phyloP scores from a whole-genome alignment of 2,797 vertebrate genomes.

The Xiphophorus birchmanni region DNA sequence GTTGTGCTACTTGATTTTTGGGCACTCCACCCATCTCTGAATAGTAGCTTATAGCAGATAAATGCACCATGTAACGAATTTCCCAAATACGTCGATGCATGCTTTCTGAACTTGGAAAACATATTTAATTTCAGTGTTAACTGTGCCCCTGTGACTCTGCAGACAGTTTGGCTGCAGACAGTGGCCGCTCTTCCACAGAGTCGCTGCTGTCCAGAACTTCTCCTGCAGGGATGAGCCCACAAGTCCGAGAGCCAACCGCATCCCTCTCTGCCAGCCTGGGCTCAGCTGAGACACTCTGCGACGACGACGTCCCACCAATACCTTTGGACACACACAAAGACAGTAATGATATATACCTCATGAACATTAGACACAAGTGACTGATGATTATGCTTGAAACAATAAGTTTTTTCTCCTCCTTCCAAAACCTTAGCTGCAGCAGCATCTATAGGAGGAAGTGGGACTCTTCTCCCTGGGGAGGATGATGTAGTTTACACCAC shows the following conservation, averaged over 20 bases:
- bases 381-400: not conserved
- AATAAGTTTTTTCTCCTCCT: slow-evolving; percentile 4
- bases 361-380: slow-evolving; percentile 2
- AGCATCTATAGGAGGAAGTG: slow-evolving; percentile 46
- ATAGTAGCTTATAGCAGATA: slow-evolving; percentile 10
- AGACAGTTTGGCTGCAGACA: slow-evolving; percentile 80
- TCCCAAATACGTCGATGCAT: slow-evolving; percentile 7
- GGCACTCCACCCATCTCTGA: not conserved
- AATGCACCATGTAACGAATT: slow-evolving; percentile 16
- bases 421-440: slow-evolving; percentile 74
- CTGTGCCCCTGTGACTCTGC: slow-evolving; percentile 50
- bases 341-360: slow-evolving; percentile 48
- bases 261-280: slow-evolving; percentile 82
- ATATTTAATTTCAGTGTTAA: slow-evolving; percentile 19
- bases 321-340: slow-evolving; percentile 83
- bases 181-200: slow-evolving; percentile 82
- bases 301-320: slow-evolving; percentile 80
- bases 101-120: slow-evolving; percentile 27
- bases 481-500: slow-evolving; percentile 88
- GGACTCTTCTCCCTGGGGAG: slow-evolving; percentile 68
- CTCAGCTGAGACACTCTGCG: slow-evolving; percentile 79
- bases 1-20: no score
- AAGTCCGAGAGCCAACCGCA: slow-evolving; percentile 84
- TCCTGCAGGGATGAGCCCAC: slow-evolving; percentile 95
- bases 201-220: slow-evolving; percentile 87